These are phyloP conservation scores for Drosophila eugracilis DNA, from an alignment of 1,140 invertebrate species.

Conservation along the genomic window DNA sequence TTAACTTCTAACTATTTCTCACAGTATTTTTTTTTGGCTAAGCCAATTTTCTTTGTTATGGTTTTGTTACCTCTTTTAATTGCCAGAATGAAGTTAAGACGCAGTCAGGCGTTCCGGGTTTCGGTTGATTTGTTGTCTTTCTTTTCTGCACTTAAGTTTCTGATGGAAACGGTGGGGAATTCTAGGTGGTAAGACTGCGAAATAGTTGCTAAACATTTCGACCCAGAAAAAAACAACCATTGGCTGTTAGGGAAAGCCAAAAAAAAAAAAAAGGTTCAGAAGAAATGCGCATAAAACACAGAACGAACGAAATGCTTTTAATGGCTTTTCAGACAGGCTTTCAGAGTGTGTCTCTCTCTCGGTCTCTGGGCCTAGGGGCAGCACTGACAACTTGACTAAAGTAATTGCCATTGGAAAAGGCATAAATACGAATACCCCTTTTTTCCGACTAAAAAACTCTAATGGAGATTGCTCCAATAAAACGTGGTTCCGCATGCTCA, in stretches of 20 bases:
- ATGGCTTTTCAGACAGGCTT: constrained; percentile 30
- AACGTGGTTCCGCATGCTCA: neutral
- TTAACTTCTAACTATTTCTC: constrained; percentile 77
- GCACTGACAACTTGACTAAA: constrained; percentile 7
- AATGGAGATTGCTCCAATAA: constrained; percentile 33
- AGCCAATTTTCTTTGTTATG: constrained; percentile 72
- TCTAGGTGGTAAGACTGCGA: constrained; percentile 50
- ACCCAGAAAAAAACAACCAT: constrained; percentile 64
- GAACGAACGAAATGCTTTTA: constrained; percentile 35
- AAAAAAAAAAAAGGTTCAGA: constrained; percentile 31
- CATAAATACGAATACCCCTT: constrained; percentile 21
- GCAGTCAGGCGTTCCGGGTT: constrained; percentile 5
- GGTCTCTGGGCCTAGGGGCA: constrained; percentile 12
- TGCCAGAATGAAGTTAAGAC: constrained; percentile 24
- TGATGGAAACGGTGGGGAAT: constrained; percentile 57
- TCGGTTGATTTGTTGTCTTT: constrained; percentile 46
- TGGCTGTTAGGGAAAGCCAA: constrained; percentile 54
- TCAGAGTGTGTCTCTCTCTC: no score
- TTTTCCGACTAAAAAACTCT: constrained; percentile 9
- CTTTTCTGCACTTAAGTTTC: constrained; percentile 46
- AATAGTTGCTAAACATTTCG: constrained; percentile 71
- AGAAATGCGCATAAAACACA: constrained; percentile 31
- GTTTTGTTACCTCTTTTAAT: constrained; percentile 56
- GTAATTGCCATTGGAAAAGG: constrained; percentile 36
- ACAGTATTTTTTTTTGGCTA: constrained; percentile 59